These are phyloP conservation scores for Chamaea fasciata DNA, from an alignment of 2,113 vertebrate genomes.

Conservation along the genomic window DNA sequence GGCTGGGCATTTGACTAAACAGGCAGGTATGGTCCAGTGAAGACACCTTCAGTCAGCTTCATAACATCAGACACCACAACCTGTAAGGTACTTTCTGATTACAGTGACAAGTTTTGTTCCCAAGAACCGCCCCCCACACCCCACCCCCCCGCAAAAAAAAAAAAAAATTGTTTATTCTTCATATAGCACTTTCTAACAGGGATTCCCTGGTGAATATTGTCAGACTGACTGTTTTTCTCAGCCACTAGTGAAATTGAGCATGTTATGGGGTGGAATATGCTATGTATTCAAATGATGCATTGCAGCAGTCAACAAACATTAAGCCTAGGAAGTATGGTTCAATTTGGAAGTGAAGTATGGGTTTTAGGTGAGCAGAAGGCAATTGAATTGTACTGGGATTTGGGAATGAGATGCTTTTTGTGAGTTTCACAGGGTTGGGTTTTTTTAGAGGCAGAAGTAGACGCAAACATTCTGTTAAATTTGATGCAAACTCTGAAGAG, in stretches of 20 bases:
- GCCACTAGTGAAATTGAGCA: background rate
- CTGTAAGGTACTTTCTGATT: background rate
- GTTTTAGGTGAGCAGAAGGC: constrained; percentile 5
- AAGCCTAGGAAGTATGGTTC: background rate
- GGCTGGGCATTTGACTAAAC: background rate
- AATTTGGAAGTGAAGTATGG: background rate
- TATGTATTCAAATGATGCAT: background rate
- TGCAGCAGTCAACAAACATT: constrained; percentile 1
- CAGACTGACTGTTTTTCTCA: background rate
- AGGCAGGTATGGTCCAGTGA: background rate
- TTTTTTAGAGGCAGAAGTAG: background rate
- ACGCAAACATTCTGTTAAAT: background rate
- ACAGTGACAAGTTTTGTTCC: background rate
- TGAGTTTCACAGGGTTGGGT: background rate
- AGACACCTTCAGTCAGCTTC: background rate
- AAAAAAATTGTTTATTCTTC: background rate
- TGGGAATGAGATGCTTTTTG: background rate
- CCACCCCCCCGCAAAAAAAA: background rate
- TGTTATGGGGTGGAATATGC: background rate
- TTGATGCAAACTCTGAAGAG: background rate
- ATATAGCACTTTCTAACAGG: background rate
- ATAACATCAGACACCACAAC: background rate
- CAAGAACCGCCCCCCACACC: background rate
- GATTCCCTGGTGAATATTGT: background rate
- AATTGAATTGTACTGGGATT: background rate